Evolutionary conservation across 1,140 invertebrate species (phyloP), one percentile per base, ranked within the genome.

Genomic region (Thrips palmi): DNA sequence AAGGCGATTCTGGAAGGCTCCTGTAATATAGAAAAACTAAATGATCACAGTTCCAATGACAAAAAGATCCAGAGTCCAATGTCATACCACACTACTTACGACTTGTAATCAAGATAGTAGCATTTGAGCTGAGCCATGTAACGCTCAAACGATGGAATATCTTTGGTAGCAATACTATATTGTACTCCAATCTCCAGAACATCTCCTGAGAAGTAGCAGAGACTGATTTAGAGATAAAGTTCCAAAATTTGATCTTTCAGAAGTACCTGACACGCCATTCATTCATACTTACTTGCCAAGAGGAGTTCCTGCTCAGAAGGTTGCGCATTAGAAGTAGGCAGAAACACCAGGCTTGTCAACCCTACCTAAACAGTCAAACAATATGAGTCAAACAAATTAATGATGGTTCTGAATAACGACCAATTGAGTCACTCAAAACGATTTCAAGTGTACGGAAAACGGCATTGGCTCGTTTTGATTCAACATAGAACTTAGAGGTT

Each of bases 31-130:
- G 22, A 31, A n/a, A n/a, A n/a, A n/a, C n/a, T n/a, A n/a, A n/a
- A n/a, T n/a, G n/a, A n/a, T n/a, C n/a, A n/a, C n/a, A n/a, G n/a
- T n/a, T n/a, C n/a, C n/a, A n/a, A n/a, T n/a, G n/a, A n/a, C n/a
- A n/a, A n/a, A n/a, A n/a, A n/a, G n/a, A n/a, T n/a, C n/a, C n/a
- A n/a, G n/a, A n/a, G n/a, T n/a, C n/a, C n/a, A n/a, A n/a, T n/a
- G 14, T 14, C 33, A 21, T 15, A 8, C 22, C 5, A n/a, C n/a
- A n/a, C n/a, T n/a, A n/a, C n/a, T n/a, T n/a, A n/a, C n/a, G n/a
- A 84, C 67, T 86, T 86, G 56, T 94, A 97, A 65, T 97, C 91
- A 55, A 93, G 85, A 57, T 97, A 97, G 53, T 97, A 97, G 55
- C 84, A 87, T 60, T 97, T 97, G 15, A 97, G 57, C 58, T 97